phyloP scores from a whole-genome alignment of 2,113 vertebrate genomes.

The Pleuronectes platessa region DNA sequence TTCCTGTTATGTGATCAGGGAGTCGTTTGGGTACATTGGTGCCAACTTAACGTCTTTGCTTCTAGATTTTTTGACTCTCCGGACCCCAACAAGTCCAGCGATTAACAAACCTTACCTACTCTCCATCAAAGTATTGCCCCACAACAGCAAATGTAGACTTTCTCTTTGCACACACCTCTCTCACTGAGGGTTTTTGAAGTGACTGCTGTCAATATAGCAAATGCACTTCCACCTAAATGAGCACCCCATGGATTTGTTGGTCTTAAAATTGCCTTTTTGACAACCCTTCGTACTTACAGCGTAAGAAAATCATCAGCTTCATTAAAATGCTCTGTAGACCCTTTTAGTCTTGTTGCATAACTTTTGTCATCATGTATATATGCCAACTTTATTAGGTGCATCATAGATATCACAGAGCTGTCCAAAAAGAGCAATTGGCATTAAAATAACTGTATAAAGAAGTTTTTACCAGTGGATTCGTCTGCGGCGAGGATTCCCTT shows the following conservation, averaged over 20 bases:
- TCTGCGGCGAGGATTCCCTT: constrained; percentile 96
- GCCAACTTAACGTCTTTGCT: background rate
- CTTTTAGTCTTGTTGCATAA: too few relatives aligned
- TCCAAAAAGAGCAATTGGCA: background rate
- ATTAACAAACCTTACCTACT: too few relatives aligned
- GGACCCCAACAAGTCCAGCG: too few relatives aligned
- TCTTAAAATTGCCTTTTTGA: background rate
- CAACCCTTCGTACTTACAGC: too few relatives aligned
- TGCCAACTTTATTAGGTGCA: too few relatives aligned
- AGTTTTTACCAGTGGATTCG: constrained; percentile 89
- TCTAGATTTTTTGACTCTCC: too few relatives aligned
- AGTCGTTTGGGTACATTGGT: background rate
- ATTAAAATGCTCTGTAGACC: too few relatives aligned
- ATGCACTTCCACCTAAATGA: background rate
- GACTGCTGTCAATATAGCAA: background rate
- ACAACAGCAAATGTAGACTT: too few relatives aligned
- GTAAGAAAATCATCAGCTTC: too few relatives aligned
- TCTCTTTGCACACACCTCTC: background rate
- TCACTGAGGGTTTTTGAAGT: too few relatives aligned
- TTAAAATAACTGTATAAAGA: background rate
- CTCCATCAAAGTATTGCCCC: too few relatives aligned
- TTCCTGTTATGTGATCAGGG: background rate
- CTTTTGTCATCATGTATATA: too few relatives aligned
- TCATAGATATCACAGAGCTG: background rate
- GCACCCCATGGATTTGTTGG: background rate